These are phyloP conservation scores for Platypus cylindrus DNA, from an alignment of 2,888 invertebrate species.

Conservation along the genomic window DNA sequence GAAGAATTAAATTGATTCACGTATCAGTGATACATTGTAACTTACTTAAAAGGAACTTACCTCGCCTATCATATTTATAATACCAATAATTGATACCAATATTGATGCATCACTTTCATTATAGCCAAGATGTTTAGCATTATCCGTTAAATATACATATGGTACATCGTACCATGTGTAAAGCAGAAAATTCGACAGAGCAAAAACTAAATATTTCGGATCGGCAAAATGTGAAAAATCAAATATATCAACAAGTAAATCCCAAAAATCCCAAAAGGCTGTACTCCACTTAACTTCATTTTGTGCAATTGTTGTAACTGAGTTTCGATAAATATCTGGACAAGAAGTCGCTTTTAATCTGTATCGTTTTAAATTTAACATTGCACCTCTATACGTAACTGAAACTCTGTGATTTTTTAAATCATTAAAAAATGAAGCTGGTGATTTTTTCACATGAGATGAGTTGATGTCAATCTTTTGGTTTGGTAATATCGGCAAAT, in stretches of 20 bases:
- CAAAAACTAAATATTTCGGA: conserved; percentile 62
- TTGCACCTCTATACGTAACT: conserved; percentile 72
- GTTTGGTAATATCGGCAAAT: conserved; percentile 23
- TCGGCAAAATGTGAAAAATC: conserved; percentile 72
- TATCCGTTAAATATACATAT: conserved; percentile 81
- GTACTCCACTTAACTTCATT: conserved; percentile 65
- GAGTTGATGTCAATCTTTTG: no score
- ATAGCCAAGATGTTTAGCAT: conserved; percentile 55
- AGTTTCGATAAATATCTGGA: conserved; percentile 79
- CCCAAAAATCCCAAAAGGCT: conserved; percentile 66
- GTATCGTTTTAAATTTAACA: conserved; percentile 72
- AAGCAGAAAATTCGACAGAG: conserved; percentile 76
- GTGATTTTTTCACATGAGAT: conserved; percentile 33
- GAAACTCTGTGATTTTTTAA: conserved; percentile 63
- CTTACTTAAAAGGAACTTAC: conserved; percentile 36
- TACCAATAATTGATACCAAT: conserved; percentile 76
- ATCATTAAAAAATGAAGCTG: conserved; percentile 56
- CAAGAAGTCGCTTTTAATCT: conserved; percentile 75
- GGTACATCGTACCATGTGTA: conserved; percentile 92
- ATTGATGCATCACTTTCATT: conserved; percentile 62
- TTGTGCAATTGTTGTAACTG: conserved; percentile 74
- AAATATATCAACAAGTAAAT: conserved; percentile 61
- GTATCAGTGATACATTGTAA: no score
- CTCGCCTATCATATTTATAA: conserved; percentile 80
- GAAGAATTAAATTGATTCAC: conserved; percentile 18